Conservation (phyloP, 2,888 invertebrate species). For the Nephrotoma guestfalica region DNA sequence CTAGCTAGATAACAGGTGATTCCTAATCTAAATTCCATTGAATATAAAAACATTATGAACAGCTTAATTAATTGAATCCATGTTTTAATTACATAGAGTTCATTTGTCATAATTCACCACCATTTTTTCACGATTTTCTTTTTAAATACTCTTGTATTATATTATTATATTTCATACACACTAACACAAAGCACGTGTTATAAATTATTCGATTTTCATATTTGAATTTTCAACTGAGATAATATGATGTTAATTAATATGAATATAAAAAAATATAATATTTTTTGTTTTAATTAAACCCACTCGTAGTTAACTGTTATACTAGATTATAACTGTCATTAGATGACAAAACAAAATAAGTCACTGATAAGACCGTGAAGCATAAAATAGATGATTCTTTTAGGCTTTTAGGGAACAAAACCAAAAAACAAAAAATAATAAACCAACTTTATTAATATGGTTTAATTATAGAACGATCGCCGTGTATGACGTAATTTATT, state of each 20-base stretch:
- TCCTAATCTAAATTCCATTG: background rate
- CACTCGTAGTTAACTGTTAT: background rate
- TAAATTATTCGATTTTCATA: background rate
- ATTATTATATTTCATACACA: background rate
- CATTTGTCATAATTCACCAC: background rate
- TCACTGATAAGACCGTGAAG: background rate
- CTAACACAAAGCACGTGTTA: background rate
- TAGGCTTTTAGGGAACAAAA: background rate
- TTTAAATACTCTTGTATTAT: background rate
- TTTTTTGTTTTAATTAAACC: background rate
- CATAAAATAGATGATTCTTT: background rate
- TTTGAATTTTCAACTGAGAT: background rate
- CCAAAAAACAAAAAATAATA: background rate
- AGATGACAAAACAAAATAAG: background rate
- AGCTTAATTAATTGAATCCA: background rate
- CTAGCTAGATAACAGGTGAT: background rate
- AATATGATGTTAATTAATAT: background rate
- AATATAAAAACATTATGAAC: background rate
- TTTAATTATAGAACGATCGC: background rate
- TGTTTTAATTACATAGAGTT: background rate
- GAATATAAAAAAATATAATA: background rate
- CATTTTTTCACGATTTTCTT: background rate
- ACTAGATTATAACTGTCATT: background rate
- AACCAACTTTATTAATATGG: background rate
- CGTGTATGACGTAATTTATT: background rate